Conservation (phyloP, 1,140 invertebrate species). For the Pygmarrhopalites habei region DNA sequence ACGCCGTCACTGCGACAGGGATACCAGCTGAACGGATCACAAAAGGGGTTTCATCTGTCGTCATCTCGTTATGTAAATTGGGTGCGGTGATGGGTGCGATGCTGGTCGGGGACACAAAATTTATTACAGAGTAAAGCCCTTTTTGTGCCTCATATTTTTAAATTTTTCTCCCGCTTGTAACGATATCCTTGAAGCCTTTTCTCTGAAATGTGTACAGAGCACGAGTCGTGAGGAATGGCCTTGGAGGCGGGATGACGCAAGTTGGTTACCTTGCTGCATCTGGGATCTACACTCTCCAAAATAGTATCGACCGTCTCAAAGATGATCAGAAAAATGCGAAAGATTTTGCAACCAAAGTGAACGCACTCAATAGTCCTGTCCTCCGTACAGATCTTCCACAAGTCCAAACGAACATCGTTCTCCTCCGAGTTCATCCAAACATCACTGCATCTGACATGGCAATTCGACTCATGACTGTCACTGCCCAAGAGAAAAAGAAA, state of each 20-base stretch:
- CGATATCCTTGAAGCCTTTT: too few species aligned
- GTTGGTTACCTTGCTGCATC: conserved; percentile 80
- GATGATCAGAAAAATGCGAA: conserved; percentile 67
- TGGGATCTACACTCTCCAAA: conserved; percentile 70
- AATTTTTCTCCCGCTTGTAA: too few species aligned
- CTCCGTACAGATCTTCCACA: conserved; percentile 56
- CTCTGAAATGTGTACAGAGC: too few species aligned
- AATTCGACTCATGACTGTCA: conserved; percentile 49
- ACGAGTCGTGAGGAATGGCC: conserved; percentile 65
- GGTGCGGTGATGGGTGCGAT: conserved; percentile 81
- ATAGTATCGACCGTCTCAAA: conserved; percentile 59
- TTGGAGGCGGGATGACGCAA: conserved; percentile 90
- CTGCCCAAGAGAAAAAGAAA: conserved; percentile 49
- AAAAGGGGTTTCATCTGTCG: conserved; percentile 66
- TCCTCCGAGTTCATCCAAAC: conserved; percentile 54
- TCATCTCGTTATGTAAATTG: conserved; percentile 78
- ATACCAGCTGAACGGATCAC: conserved; percentile 58
- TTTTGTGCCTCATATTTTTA: too few species aligned
- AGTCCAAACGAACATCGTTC: conserved; percentile 71
- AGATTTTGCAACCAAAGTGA: conserved; percentile 59
- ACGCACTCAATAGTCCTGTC: conserved; percentile 43
- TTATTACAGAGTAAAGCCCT: too few species aligned
- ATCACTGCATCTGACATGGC: conserved; percentile 53
- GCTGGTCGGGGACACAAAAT: conserved; percentile 66
- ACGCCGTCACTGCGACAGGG: conserved; percentile 63